phyloP scores from a whole-genome alignment of 1,140 invertebrate species.

The Psilanteris sp. region DNA sequence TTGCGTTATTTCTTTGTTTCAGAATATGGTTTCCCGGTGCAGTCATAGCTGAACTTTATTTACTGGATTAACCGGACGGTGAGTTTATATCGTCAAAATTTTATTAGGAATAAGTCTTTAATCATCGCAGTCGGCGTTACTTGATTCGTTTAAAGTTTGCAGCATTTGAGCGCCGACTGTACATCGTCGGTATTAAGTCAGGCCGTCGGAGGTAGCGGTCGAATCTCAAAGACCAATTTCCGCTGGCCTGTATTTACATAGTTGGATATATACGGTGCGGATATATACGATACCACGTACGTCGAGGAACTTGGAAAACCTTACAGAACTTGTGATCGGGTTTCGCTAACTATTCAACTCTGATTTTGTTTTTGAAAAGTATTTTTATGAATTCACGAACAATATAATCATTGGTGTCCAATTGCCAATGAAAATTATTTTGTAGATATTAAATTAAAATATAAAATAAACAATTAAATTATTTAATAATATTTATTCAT shows the following conservation, averaged over 20 bases:
- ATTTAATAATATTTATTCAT: too few species aligned
- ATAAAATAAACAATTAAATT: too few species aligned
- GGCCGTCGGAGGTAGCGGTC: slow-evolving; percentile 56
- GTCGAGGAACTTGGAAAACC: slow-evolving; percentile 35
- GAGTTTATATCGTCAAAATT: slow-evolving; percentile 13
- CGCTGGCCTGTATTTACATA: slow-evolving; percentile 77
- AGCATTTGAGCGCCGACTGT: slow-evolving; percentile 55
- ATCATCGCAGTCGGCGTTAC: slow-evolving; percentile 6
- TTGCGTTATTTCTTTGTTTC: slow-evolving; percentile 30
- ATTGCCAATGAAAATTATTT: too few species aligned
- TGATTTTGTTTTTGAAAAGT: too few species aligned
- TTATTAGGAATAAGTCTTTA: slow-evolving; percentile 7
- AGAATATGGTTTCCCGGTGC: slow-evolving; percentile 38
- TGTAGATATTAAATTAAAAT: too few species aligned
- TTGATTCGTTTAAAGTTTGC: slow-evolving; percentile 48
- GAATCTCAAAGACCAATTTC: slow-evolving; percentile 78
- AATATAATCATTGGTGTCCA: too few species aligned
- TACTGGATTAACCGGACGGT: slow-evolving; percentile 47
- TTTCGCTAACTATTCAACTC: not conserved
- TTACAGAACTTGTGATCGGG: slow-evolving; percentile 27
- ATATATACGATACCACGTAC: slow-evolving; percentile 66
- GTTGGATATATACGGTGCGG: slow-evolving; percentile 72
- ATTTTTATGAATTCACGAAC: too few species aligned
- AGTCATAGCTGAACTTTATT: slow-evolving; percentile 35
- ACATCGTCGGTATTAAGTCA: slow-evolving; percentile 60